These are phyloP conservation scores for Vanessa tameamea DNA, from an alignment of 1,140 invertebrate genomes.

Conservation along the genomic window DNA sequence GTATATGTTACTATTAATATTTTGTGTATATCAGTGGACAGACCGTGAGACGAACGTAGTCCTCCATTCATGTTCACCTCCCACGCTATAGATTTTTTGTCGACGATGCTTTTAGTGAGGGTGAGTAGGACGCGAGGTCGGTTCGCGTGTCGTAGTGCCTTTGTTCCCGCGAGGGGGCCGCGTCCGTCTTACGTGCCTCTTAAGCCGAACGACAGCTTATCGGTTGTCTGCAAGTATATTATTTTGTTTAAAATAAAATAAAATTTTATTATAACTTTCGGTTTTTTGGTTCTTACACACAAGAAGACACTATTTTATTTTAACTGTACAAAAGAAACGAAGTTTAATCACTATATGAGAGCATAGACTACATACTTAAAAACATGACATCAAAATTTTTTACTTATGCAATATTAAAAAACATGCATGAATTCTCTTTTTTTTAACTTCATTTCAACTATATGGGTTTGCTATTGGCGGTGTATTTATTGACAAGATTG, in stretches of 20 bases:
- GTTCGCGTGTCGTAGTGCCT: constrained; percentile 53
- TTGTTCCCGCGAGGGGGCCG: constrained; percentile 45
- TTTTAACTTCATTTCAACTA: no score
- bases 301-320: background rate
- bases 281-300: constrained; percentile 36
- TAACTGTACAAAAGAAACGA: no score
- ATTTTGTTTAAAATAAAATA: constrained; percentile 77
- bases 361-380: no score
- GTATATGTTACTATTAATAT: constrained; percentile 70
- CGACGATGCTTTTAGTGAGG: constrained; percentile 48
- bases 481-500: no score
- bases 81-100: constrained; percentile 47
- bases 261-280: constrained; percentile 67
- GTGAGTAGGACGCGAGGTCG: constrained; percentile 17
- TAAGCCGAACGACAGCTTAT: constrained; percentile 25
- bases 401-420: no score
- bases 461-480: no score
- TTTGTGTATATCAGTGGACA: constrained; percentile 68
- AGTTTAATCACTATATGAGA: no score
- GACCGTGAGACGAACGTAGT: constrained; percentile 58
- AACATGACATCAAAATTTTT: no score
- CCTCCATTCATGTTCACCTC: constrained; percentile 48
- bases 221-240: constrained; percentile 58
- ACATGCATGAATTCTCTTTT: no score
- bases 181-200: constrained; percentile 48